phyloP scores from a whole-genome alignment of 2,888 invertebrate genomes.

The Conomelus anceps region DNA sequence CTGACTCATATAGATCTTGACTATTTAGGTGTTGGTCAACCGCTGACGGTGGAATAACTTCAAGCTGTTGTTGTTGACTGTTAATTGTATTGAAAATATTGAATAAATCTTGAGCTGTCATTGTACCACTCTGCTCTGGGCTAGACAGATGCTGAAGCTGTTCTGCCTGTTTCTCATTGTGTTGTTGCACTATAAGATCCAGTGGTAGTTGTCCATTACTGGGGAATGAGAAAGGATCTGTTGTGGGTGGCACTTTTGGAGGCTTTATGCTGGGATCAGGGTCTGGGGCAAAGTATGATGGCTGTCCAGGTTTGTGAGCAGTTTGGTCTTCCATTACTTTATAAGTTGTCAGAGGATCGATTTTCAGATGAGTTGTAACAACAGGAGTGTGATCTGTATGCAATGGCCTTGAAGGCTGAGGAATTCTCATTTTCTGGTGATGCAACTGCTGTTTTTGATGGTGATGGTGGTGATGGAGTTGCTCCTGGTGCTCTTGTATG shows the following conservation, averaged over 20 bases:
- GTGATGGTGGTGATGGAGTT: neutral
- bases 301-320: constrained; percentile 39
- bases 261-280: constrained; percentile 46
- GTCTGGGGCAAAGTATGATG: constrained; percentile 47
- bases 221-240: constrained; percentile 43
- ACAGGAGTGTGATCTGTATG: neutral
- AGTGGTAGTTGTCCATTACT: constrained; percentile 41
- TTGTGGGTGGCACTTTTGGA: constrained; percentile 42
- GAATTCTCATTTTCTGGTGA: neutral
- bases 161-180: constrained; percentile 27
- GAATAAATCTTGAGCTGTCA: constrained; percentile 36
- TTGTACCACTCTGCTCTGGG: constrained; percentile 34
- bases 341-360: constrained; percentile 37
- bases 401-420: neutral
- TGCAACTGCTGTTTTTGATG: neutral
- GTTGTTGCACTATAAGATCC: constrained; percentile 36
- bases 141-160: constrained; percentile 21
- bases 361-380: neutral
- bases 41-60: neutral
- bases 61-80: constrained; percentile 18
- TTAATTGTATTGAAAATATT: constrained; percentile 39
- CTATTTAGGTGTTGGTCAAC: constrained; percentile 15
- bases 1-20: constrained; percentile 27
- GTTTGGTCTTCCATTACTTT: constrained; percentile 50
- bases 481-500: neutral